Conservation (phyloP, 2,888 invertebrate species). For the Synanthedon myopaeformis region DNA sequence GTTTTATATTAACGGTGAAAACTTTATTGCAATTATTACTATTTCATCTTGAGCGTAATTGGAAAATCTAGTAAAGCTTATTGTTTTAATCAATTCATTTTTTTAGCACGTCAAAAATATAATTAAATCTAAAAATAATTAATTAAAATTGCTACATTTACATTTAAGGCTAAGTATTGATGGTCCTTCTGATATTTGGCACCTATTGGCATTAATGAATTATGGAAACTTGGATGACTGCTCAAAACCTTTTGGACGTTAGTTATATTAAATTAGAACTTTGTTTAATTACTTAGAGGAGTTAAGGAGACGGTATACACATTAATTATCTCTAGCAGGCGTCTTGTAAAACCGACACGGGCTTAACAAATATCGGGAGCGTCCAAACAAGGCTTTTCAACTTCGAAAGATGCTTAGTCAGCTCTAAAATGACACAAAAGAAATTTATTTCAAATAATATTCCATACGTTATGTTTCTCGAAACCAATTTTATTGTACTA, state of each 20-base stretch:
- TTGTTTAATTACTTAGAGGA: constrained; percentile 35
- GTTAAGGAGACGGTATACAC: constrained; percentile 36
- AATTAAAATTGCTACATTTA: too few relatives aligned
- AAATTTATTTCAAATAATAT: constrained; percentile 23
- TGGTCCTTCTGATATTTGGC: too few relatives aligned
- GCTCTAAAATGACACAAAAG: constrained; percentile 38
- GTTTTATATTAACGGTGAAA: too few relatives aligned
- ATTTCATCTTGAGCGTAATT: too few relatives aligned
- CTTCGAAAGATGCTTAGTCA: constrained; percentile 50
- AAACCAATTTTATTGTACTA: too few relatives aligned
- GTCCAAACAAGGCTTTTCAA: constrained; percentile 52
- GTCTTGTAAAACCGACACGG: constrained; percentile 52
- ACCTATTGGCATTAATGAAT: not conserved
- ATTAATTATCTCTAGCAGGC: constrained; percentile 57
- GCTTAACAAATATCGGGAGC: constrained; percentile 58
- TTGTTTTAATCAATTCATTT: too few relatives aligned
- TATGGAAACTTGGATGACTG: not conserved
- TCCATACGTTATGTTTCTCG: too few relatives aligned
- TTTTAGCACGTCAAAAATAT: too few relatives aligned
- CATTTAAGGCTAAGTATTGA: too few relatives aligned
- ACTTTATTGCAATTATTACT: too few relatives aligned
- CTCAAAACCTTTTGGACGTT: constrained; percentile 5
- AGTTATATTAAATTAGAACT: constrained; percentile 38
- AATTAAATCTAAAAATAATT: too few relatives aligned
- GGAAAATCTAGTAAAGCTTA: too few relatives aligned